These are phyloP conservation scores for Nyctibius bracteatus DNA, from an alignment of 2,113 vertebrate species.

Conservation along the genomic window DNA sequence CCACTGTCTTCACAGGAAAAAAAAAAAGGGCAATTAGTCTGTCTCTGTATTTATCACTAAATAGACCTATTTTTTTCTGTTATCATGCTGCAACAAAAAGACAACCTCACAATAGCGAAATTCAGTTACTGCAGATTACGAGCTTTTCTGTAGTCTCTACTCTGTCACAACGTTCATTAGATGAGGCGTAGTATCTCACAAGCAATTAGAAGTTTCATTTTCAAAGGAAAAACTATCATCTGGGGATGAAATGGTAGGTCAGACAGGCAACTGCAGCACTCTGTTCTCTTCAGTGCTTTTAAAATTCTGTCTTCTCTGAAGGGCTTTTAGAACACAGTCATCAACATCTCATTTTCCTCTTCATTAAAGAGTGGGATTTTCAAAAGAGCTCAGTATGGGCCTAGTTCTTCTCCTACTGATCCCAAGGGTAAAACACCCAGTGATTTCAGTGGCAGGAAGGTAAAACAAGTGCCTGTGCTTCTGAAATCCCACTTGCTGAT, in stretches of 20 bases:
- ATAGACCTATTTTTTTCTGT: neutral
- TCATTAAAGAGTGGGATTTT: neutral
- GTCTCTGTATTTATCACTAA: neutral
- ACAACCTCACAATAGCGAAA: neutral
- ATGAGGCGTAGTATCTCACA: neutral
- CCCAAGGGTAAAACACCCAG: neutral
- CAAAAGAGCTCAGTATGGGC: neutral
- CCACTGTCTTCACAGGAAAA: neutral
- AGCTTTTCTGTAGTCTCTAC: neutral
- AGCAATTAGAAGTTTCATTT: constrained; percentile 9
- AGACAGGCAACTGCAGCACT: neutral
- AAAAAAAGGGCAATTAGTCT: neutral
- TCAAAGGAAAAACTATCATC: neutral
- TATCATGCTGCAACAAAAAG: neutral
- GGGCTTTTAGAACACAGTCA: neutral
- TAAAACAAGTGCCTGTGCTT: neutral
- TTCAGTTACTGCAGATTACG: neutral
- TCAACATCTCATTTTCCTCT: neutral
- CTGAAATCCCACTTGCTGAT: neutral
- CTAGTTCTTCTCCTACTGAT: neutral
- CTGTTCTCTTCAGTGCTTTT: neutral
- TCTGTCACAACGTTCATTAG: neutral
- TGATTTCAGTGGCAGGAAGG: neutral
- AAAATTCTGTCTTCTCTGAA: neutral
- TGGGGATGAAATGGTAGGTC: neutral